Evolutionary conservation across 2,888 invertebrate genomes (phyloP).

Genomic region (Gortyna flavago): DNA sequence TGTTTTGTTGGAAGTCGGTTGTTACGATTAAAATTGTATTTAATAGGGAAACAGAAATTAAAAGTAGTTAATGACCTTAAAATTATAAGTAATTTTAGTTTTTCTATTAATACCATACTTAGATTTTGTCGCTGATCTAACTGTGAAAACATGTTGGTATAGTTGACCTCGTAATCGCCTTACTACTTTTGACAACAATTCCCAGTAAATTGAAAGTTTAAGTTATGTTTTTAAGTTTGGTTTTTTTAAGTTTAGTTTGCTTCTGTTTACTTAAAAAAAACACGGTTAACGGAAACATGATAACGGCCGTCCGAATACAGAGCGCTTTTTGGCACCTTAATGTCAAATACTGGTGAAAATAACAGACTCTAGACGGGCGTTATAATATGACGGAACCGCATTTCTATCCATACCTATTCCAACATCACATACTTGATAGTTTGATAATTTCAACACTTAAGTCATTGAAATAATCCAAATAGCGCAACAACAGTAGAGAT

Average conservation of each 20-base stretch:
- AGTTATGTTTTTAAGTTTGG: too few species aligned
- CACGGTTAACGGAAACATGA: background rate
- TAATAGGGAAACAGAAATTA: conserved; percentile 22
- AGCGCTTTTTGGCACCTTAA: background rate
- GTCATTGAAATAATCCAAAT: too few species aligned
- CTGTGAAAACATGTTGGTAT: background rate
- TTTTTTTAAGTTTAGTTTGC: too few species aligned
- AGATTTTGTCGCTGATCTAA: background rate
- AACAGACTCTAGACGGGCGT: too few species aligned
- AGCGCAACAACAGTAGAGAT: too few species aligned
- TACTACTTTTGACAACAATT: background rate
- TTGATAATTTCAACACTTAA: too few species aligned
- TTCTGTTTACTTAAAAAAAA: background rate
- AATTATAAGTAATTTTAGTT: background rate
- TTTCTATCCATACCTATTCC: background rate
- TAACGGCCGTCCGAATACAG: background rate
- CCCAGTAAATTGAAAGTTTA: background rate
- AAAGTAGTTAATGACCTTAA: conserved; percentile 10
- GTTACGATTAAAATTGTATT: background rate
- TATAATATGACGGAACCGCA: background rate
- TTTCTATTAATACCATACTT: conserved; percentile 3
- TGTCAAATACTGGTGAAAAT: too few species aligned
- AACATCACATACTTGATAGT: too few species aligned
- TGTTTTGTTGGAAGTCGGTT: too few species aligned
- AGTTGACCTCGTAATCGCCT: background rate